Base-by-base conservation (phyloP, 2,888 invertebrate genomes). In the Drosophila stalkeri region DNA sequence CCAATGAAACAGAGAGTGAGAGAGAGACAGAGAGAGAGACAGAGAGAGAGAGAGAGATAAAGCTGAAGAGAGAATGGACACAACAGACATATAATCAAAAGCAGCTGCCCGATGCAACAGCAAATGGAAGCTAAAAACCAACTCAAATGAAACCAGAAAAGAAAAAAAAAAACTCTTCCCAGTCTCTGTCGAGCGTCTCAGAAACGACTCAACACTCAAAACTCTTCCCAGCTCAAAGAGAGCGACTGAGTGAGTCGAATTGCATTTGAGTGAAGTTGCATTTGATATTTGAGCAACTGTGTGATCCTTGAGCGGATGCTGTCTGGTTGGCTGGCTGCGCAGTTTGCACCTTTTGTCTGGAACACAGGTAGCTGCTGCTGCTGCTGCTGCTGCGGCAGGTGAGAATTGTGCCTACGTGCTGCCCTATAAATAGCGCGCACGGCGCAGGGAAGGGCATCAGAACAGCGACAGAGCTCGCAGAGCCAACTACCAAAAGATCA, bases 381-480 rank as follows among this genome's bases (percentile, higher is more conserved):
- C 49, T 14, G 9, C 74, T 9, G 52, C 37, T 4, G 60, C 37
- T 47, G 62, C 57, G 77, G 80, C 80, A 80, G 80, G 80, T 80
- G 81, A 77, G 89, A 83, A 62, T 41, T 61, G 63, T 49, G 31
- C 61, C 69, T 61, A 60, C 80, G 77, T 69, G 77, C 75, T 41
- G 62, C 33, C 73, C 87, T 91, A 91, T 91, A 91, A 91, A 91
- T 90, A 90, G 86, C 67, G 80, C 55, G 66, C 70, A 67, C 81
- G 67, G 87, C 74, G 83, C 85, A 84, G 90, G 82, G 92, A 92
- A 92, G 92, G 92, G 92, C 92, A 92, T 92, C 92, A 92, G 91
- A 91, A 90, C 86, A 86, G 86, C 84, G 86, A 77, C 84, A 90
- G 84, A 87, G 86, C 81, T 90, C 90, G 85, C 76, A 75, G 86